Conservation (phyloP, 2,113 vertebrate species). For the Epinephelus lanceolatus region DNA sequence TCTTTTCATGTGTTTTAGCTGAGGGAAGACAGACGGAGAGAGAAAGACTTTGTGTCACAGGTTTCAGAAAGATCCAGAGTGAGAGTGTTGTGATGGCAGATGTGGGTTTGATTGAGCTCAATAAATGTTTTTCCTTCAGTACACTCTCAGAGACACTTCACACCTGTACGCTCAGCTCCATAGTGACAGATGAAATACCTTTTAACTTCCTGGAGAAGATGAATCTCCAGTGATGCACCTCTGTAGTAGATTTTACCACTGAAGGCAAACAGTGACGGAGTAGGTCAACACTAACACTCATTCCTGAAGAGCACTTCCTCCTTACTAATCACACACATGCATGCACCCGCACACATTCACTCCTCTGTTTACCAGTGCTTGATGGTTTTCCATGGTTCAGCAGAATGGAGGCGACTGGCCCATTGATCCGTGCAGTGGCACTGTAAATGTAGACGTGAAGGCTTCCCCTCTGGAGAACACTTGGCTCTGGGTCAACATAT, state of each 20-base stretch:
- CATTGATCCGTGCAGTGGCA: constrained; percentile 76
- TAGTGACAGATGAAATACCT: background rate
- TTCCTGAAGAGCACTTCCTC: constrained; percentile 56
- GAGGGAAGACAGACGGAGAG: background rate
- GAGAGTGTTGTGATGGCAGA: background rate
- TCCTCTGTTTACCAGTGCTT: constrained; percentile 58
- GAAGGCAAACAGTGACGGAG: constrained; percentile 41
- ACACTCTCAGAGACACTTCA: background rate
- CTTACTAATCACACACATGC: background rate
- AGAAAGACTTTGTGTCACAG: background rate
- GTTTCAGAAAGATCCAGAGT: background rate
- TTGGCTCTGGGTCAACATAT: constrained; percentile 44
- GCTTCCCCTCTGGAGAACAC: constrained; percentile 54
- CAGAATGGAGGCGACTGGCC: constrained; percentile 77
- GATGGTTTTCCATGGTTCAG: constrained; percentile 73
- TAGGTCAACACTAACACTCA: constrained; percentile 47
- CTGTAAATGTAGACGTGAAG: constrained; percentile 61
- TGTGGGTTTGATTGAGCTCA: background rate
- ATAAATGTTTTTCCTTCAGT: background rate
- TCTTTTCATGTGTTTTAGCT: background rate
- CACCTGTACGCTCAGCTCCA: background rate
- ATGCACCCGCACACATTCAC: constrained; percentile 10
- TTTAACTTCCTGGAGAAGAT: background rate
- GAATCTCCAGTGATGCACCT: background rate
- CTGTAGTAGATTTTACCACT: background rate